phyloP scores from a whole-genome alignment of 2,888 invertebrate species.

The Gortyna flavago region DNA sequence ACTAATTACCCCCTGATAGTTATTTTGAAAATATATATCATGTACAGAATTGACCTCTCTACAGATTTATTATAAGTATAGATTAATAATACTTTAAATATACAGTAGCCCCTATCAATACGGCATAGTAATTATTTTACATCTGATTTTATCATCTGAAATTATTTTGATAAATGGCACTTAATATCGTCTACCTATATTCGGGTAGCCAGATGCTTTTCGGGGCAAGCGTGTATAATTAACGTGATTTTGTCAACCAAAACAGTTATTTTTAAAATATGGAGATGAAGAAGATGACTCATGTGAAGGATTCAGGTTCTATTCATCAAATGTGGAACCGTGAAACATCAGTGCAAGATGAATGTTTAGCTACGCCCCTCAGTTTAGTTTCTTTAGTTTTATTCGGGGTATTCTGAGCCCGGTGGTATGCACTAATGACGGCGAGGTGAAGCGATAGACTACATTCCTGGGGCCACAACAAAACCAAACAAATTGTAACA shows the following conservation, averaged over 20 bases:
- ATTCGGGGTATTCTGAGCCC: conserved; percentile 79
- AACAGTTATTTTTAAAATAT: conserved; percentile 26
- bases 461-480: conserved; percentile 72
- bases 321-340: conserved; percentile 44
- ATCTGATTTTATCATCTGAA: conserved; percentile 58
- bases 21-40: too few species aligned
- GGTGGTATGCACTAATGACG: conserved; percentile 79
- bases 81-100: conserved; percentile 57
- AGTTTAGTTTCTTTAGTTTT: conserved; percentile 71
- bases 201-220: conserved; percentile 43
- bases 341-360: conserved; percentile 52
- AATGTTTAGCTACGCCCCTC: conserved; percentile 67
- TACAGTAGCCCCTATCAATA: conserved; percentile 53
- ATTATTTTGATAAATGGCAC: conserved; percentile 54
- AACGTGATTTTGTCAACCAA: conserved; percentile 46
- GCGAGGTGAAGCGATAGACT: conserved; percentile 69
- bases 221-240: conserved; percentile 41
- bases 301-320: conserved; percentile 42
- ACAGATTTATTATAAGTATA: too few species aligned
- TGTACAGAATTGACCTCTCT: too few species aligned
- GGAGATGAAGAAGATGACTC: conserved; percentile 25
- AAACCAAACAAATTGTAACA: conserved; percentile 73
- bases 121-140: conserved; percentile 54
- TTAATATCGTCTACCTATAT: conserved; percentile 55
- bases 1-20: too few species aligned